These are phyloP conservation scores for Drosophila setosimentum DNA, from an alignment of 2,888 invertebrate species.

Conservation along the genomic window DNA sequence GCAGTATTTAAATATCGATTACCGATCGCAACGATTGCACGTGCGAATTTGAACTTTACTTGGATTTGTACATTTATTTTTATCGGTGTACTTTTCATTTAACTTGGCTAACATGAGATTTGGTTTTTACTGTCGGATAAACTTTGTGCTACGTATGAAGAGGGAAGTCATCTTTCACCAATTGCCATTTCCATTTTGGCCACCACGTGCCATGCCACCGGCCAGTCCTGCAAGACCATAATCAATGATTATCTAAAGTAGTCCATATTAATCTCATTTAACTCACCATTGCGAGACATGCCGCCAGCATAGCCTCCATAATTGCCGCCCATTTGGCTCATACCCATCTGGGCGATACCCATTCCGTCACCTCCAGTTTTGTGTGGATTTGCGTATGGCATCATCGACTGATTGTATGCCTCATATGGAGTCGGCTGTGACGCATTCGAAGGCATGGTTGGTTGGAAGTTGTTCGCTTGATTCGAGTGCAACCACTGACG, in stretches of 20 bases:
- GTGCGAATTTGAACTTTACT: not conserved
- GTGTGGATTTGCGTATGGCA: slow-evolving; percentile 39
- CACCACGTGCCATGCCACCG: slow-evolving; percentile 38
- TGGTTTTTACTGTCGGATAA: not conserved
- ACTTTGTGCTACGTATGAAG: not conserved
- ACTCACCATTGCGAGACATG: slow-evolving; percentile 52
- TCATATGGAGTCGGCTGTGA: slow-evolving; percentile 32
- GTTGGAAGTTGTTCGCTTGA: slow-evolving; percentile 38
- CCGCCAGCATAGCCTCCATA: slow-evolving; percentile 35
- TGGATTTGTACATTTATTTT: slow-evolving; percentile 1
- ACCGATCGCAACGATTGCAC: not conserved
- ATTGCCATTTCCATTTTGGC: slow-evolving; percentile 32
- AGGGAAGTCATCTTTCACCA: slow-evolving; percentile 36
- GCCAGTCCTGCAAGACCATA: slow-evolving; percentile 16
- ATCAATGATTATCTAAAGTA: not conserved
- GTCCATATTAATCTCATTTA: not conserved
- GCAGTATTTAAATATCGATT: slow-evolving; percentile 60
- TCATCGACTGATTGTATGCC: slow-evolving; percentile 59
- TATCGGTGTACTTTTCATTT: not conserved
- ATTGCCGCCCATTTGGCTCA: slow-evolving; percentile 31
- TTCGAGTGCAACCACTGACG: slow-evolving; percentile 68
- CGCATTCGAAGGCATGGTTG: slow-evolving; percentile 13
- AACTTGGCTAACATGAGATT: slow-evolving; percentile 3
- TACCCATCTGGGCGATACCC: slow-evolving; percentile 33
- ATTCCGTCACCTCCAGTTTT: slow-evolving; percentile 26